These are phyloP conservation scores for Hypselothyrea guttata DNA, from an alignment of 2,888 invertebrate genomes.

Conservation along the genomic window DNA sequence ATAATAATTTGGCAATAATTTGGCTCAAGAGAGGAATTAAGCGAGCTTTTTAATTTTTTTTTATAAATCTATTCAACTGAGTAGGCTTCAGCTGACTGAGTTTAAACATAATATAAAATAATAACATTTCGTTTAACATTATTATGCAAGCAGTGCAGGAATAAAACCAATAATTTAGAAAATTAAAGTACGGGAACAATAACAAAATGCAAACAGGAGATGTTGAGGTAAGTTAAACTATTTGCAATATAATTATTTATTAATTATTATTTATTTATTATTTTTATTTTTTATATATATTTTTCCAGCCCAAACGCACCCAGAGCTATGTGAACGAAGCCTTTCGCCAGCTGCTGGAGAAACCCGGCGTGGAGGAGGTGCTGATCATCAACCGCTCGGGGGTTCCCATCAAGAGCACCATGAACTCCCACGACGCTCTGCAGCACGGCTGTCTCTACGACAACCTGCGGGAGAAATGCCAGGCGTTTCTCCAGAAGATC, in stretches of 20 bases:
- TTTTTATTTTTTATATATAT: rapidly evolving
- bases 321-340: slow-evolving; percentile 78
- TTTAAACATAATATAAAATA: too few species aligned
- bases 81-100: too few species aligned
- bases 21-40: too few species aligned
- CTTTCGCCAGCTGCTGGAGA: slow-evolving; percentile 59
- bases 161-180: too few species aligned
- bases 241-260: neutral
- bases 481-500: slow-evolving; percentile 71
- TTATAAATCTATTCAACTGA: too few species aligned
- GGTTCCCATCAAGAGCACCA: slow-evolving; percentile 79
- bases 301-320: slow-evolving; percentile 73
- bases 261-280: too few species aligned
- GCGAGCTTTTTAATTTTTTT: too few species aligned
- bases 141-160: too few species aligned
- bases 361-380: slow-evolving; percentile 77
- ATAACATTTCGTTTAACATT: too few species aligned
- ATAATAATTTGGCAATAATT: too few species aligned
- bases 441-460: slow-evolving; percentile 79
- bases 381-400: slow-evolving; percentile 78
- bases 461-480: slow-evolving; percentile 75
- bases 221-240: slow-evolving; percentile 29
- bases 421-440: slow-evolving; percentile 68
- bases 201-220: slow-evolving; percentile 9
- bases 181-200: too few species aligned